Conservation (phyloP, 2,113 vertebrate species). For the Gambusia holbrooki region DNA sequence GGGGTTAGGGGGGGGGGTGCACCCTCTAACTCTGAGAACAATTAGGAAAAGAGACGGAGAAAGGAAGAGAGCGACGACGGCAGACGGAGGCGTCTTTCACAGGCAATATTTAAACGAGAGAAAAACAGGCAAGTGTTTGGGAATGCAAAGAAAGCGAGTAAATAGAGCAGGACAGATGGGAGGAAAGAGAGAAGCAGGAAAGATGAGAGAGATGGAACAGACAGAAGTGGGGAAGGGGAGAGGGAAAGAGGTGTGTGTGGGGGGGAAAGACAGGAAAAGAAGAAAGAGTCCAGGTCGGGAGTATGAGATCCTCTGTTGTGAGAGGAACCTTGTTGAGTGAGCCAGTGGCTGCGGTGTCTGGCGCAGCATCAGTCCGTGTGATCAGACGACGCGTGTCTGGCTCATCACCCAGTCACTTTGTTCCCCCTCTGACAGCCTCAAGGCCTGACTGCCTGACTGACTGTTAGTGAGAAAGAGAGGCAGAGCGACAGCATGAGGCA, state of each 20-base stretch:
- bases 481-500: slow-evolving; percentile 24
- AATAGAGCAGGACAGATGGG: slow-evolving; percentile 45
- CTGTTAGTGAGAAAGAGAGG: slow-evolving; percentile 59
- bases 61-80: slow-evolving; percentile 11
- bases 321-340: slow-evolving; percentile 69
- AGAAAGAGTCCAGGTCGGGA: slow-evolving; percentile 56
- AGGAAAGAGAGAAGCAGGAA: slow-evolving; percentile 15
- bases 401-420: slow-evolving; percentile 78
- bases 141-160: slow-evolving; percentile 32
- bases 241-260: neutral
- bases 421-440: slow-evolving; percentile 73
- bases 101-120: slow-evolving; percentile 28
- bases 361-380: slow-evolving; percentile 74
- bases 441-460: slow-evolving; percentile 69
- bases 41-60: slow-evolving; percentile 31
- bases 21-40: slow-evolving; percentile 48
- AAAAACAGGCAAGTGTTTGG: neutral
- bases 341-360: slow-evolving; percentile 68
- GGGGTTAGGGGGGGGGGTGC: slow-evolving; percentile 9
- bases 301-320: slow-evolving; percentile 55
- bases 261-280: slow-evolving; percentile 9
- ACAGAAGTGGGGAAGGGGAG: slow-evolving; percentile 4
- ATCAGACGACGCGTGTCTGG: slow-evolving; percentile 73
- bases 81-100: slow-evolving; percentile 23
- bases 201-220: slow-evolving; percentile 53